Evolutionary conservation across 1,140 invertebrate species (phyloP).

Genomic region (Drosophila rufa): DNA sequence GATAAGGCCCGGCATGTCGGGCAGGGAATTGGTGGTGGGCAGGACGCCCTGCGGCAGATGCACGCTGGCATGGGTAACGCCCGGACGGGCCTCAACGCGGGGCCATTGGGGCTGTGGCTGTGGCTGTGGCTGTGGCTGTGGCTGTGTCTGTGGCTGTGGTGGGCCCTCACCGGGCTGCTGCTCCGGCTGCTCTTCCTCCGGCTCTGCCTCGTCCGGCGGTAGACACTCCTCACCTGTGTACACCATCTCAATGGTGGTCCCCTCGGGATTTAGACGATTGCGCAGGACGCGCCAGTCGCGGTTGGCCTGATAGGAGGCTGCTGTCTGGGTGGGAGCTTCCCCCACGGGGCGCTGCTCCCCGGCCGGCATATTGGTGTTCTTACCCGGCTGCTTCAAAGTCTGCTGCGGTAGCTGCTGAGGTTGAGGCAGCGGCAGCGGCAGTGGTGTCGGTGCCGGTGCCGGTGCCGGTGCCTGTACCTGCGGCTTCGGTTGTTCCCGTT

Average conservation of each 20-base stretch:
- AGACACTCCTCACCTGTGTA: constrained; percentile 22
- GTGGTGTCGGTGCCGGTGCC: no score
- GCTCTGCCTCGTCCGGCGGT: background rate
- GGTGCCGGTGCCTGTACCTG: background rate
- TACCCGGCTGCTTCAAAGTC: no score
- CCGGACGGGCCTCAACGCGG: constrained; percentile 17
- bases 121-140: background rate
- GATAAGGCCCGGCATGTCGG: constrained; percentile 26
- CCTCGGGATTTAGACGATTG: constrained; percentile 8
- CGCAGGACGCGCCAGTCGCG: constrained; percentile 31
- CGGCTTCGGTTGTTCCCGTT: background rate
- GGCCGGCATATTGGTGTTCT: background rate
- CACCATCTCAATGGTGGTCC: constrained; percentile 31
- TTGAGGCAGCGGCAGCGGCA: no score
- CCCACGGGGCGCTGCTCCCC: background rate
- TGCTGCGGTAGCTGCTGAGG: background rate
- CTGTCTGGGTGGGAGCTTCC: background rate
- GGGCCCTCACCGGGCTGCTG: background rate
- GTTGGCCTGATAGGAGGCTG: constrained; percentile 3
- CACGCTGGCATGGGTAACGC: constrained; percentile 18
- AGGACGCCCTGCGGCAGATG: constrained; percentile 27
- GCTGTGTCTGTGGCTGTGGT: background rate
- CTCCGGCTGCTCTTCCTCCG: background rate
- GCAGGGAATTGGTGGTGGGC: constrained; percentile 9
- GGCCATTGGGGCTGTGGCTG: background rate